Base-by-base conservation (phyloP, 53 echinoderm and acorn worm species). In the Luidia sarsii region DNA sequence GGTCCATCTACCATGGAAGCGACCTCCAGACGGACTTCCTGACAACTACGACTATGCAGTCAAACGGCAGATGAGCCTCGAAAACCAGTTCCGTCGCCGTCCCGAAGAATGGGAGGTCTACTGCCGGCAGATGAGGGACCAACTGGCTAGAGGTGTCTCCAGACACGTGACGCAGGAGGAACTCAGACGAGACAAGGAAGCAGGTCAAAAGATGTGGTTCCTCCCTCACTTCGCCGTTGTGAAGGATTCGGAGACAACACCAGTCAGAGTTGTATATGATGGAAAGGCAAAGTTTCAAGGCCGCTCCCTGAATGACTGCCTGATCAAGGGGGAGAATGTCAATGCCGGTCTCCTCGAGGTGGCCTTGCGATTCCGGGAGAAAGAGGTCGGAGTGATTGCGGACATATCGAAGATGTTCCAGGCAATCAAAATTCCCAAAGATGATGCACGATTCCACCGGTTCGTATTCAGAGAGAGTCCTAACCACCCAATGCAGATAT, bases 331-430 rank as follows among this genome's bases (percentile, higher is more conserved):
- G 0, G 77, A 85, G 20, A 77, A 89, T 23, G 29, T 87, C 16
- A 87, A 81, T 29, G 24, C 81, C 22, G 55, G 63, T 16, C 64
- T 87, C 30, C 82, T 87, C 43, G 71, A 77, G 9, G 87, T 87
- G 16, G 70, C 84, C 6, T 48, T 89, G 46, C 83, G 71, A 33
- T 33, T 52, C 20, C 41, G 0, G 24, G 66, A 41, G 56, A 92
- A 85, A 57, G 86, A 89, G 56, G 82, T 89, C 0, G 92, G 92
- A 30, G 53, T 85, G 37, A 92, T 92, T n/a, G 88, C 85, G 10
- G 88, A 92, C 48, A 65, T 84, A 65, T 65, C 65, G 45, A 81
- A n/a, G 88, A 91, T 38, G 69, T 81, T 43, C 68, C 85, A 36
- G 68, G 75, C 46, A 88, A 92, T 29, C 85, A 85, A 2, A 68